These are phyloP conservation scores for Cichladusa arquata DNA, from an alignment of 2,113 vertebrate species.

Conservation along the genomic window DNA sequence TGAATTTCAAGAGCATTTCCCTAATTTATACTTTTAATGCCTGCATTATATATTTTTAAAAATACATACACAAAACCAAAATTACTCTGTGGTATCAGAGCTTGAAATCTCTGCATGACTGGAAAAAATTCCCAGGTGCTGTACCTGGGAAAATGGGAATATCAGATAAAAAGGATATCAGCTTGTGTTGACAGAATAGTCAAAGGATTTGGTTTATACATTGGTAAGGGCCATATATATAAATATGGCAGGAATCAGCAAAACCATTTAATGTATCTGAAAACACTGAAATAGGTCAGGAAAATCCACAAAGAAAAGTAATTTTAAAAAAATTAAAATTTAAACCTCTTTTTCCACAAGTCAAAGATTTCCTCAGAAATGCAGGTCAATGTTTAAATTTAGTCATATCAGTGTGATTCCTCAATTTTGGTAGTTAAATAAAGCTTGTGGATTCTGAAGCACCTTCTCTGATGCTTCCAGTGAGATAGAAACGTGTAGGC, in stretches of 20 bases:
- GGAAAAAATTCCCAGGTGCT: neutral
- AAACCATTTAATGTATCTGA: neutral
- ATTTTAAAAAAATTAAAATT: neutral
- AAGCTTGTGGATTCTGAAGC: neutral
- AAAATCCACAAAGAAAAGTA: neutral
- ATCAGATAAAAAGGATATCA: neutral
- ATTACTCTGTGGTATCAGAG: neutral
- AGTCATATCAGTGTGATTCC: neutral
- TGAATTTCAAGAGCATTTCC: neutral
- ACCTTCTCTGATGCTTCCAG: neutral
- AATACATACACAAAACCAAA: neutral
- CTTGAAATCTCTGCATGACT: neutral
- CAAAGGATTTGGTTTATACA: neutral
- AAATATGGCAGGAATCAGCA: neutral
- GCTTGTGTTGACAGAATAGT: neutral
- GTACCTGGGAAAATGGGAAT: neutral
- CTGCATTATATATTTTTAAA: neutral
- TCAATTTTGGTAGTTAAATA: neutral
- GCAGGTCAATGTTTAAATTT: neutral
- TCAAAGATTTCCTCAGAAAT: neutral
- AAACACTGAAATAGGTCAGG: neutral
- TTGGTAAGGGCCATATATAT: neutral
- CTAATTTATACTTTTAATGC: neutral
- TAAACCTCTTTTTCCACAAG: neutral
- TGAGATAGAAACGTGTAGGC: neutral